Conservation (phyloP, 2,888 invertebrate genomes). For the Cyrtodaria siliqua region DNA sequence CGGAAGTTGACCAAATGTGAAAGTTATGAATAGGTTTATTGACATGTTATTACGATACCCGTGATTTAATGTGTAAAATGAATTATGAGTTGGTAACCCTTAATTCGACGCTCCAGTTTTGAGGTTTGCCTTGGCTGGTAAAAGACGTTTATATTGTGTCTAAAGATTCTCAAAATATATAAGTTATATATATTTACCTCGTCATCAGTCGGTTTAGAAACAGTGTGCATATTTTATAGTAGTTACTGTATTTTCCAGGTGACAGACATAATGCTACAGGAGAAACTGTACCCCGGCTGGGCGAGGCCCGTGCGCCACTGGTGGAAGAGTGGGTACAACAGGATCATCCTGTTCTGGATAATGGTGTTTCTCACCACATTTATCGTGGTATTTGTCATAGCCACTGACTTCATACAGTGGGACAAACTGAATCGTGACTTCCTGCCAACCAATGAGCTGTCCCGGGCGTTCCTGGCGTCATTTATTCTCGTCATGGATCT, state of each 20-base stretch:
- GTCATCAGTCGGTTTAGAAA: too few relatives aligned
- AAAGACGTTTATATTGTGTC: too few relatives aligned
- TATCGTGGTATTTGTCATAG: conserved; percentile 86
- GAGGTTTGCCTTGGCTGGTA: too few relatives aligned
- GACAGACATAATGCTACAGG: conserved; percentile 88
- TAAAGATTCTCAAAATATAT: too few relatives aligned
- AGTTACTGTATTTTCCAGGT: conserved; percentile 85
- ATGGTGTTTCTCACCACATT: conserved; percentile 85
- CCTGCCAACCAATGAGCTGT: conserved; percentile 87
- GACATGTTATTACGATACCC: too few relatives aligned
- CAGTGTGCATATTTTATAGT: too few relatives aligned
- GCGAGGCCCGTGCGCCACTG: conserved; percentile 84
- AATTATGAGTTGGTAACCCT: too few relatives aligned
- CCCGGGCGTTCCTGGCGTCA: conserved; percentile 87
- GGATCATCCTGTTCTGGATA: conserved; percentile 87
- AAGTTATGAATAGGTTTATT: too few relatives aligned
- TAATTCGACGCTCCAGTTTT: too few relatives aligned
- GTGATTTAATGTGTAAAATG: too few relatives aligned
- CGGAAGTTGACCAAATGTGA: too few relatives aligned
- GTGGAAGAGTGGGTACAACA: conserved; percentile 85
- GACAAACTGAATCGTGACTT: conserved; percentile 87
- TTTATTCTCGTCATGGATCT: conserved; percentile 88
- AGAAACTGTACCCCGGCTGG: conserved; percentile 87
- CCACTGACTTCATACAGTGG: conserved; percentile 87
- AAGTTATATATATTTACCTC: too few relatives aligned